Percentiles rank a stretch among this genome's conserved stretches.
Conservation (phyloP, 1,140 invertebrate genomes). For the Bombus pyrosoma region DNA sequence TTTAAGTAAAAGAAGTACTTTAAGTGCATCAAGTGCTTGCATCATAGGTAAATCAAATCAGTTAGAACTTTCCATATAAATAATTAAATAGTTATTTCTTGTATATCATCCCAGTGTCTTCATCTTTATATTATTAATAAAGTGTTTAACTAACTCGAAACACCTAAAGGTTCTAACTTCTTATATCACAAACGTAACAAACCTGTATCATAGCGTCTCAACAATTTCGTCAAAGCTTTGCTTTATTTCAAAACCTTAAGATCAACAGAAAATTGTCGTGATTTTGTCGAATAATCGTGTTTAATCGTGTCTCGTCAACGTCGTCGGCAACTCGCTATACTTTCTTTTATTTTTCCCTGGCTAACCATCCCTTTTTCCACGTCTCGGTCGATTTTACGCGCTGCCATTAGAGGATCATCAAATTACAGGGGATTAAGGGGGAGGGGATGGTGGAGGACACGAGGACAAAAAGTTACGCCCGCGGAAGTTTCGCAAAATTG, state of each 20-base stretch:
- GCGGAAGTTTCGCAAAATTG: conserved; percentile 40
- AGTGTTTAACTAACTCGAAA: too few species aligned
- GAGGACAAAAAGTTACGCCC: conserved; percentile 31
- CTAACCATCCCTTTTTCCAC: background rate
- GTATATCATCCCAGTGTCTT: too few species aligned
- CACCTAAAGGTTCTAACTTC: too few species aligned
- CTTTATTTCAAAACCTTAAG: background rate
- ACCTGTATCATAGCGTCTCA: too few species aligned
- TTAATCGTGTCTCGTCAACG: background rate
- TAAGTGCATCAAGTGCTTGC: too few species aligned
- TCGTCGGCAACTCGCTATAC: background rate
- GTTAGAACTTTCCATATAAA: too few species aligned
- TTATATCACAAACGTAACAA: too few species aligned
- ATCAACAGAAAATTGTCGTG: background rate
- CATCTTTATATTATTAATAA: too few species aligned
- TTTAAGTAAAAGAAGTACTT: too few species aligned
- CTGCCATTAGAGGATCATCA: conserved; percentile 40
- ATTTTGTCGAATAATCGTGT: background rate
- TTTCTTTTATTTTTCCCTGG: background rate
- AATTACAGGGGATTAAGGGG: conserved; percentile 13
- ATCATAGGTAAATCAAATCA: too few species aligned
- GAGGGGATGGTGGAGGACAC: background rate
- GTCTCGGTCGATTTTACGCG: conserved; percentile 41
- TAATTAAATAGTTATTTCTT: too few species aligned
- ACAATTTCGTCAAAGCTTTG: background rate